A percentile compares a stretch with the other conserved stretches of the same genome.
Conservation (phyloP, 2,888 invertebrate genomes). For the Therioaphis trifolii region DNA sequence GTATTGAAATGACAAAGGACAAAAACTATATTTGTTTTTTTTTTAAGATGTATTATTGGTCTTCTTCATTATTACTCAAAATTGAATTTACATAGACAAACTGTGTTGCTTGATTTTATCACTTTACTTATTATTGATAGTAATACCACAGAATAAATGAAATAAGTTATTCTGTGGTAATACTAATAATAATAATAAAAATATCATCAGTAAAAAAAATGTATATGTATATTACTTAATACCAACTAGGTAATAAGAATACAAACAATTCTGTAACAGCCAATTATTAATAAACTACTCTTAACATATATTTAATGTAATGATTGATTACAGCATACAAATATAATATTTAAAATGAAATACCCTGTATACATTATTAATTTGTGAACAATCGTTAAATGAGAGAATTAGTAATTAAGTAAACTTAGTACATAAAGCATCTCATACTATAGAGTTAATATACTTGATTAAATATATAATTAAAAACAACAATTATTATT, state of each 20-base stretch:
- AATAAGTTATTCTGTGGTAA: no score
- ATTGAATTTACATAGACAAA: no score
- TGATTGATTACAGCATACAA: conserved; percentile 20
- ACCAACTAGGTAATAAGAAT: conserved; percentile 25
- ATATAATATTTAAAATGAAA: conserved; percentile 5
- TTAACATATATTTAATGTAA: conserved; percentile 20
- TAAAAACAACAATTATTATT: conserved; percentile 33
- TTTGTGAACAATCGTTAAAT: conserved; percentile 39
- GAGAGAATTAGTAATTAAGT: background rate
- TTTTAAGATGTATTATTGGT: no score
- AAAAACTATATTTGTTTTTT: no score
- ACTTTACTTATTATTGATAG: no score
- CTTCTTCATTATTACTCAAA: no score
- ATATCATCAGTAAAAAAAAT: no score
- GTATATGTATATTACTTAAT: conserved; percentile 36
- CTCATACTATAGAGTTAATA: conserved; percentile 8
- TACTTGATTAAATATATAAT: background rate
- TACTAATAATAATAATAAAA: no score
- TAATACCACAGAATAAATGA: no score
- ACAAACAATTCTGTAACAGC: conserved; percentile 20
- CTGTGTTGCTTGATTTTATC: no score
- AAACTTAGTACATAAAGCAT: conserved; percentile 10
- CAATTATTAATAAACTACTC: conserved; percentile 40
- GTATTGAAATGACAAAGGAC: no score
- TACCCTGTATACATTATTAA: conserved; percentile 59